Percentiles rank a stretch among this genome's conserved stretches.
Conservation (phyloP, 2,888 invertebrate genomes). For the Metacarcinus magister region DNA sequence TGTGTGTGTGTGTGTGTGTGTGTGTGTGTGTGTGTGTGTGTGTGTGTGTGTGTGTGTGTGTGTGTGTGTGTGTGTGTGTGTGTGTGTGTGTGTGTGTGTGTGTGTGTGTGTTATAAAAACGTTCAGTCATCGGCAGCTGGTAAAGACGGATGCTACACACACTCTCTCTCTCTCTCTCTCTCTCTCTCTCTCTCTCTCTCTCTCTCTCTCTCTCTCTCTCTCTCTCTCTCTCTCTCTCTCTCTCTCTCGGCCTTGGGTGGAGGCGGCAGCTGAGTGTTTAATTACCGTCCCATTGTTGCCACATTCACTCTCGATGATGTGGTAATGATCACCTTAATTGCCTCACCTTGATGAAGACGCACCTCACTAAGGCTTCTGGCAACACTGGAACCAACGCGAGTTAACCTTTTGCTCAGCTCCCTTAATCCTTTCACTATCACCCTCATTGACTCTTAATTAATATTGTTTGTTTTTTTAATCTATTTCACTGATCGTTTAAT, state of each 20-base stretch:
- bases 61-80: slow-evolving; percentile 60
- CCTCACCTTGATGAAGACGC: slow-evolving; percentile 18
- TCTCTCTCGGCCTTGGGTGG: slow-evolving; percentile 34
- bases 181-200: slow-evolving; percentile 36
- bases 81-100: slow-evolving; percentile 60
- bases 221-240: slow-evolving; percentile 66
- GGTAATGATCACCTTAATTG: slow-evolving; percentile 67
- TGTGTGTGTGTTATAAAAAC: slow-evolving; percentile 28
- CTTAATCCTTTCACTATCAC: background rate
- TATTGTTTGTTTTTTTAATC: background rate
- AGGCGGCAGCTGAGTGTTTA: slow-evolving; percentile 61
- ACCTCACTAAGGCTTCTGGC: background rate
- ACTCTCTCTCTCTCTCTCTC: background rate
- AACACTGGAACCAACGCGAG: background rate
- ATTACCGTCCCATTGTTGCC: slow-evolving; percentile 71
- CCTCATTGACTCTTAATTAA: background rate
- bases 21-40: slow-evolving; percentile 18
- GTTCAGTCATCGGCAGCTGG: slow-evolving; percentile 47
- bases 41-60: background rate
- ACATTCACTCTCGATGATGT: slow-evolving; percentile 63
- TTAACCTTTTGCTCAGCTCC: background rate
- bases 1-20: background rate
- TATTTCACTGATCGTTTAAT: too few relatives aligned
- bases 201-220: slow-evolving; percentile 20
- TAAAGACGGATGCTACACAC: background rate